These are phyloP conservation scores for Lytechinus variegatus DNA, from an alignment of 35 echinoderm and acorn worm species.

Conservation along the genomic window DNA sequence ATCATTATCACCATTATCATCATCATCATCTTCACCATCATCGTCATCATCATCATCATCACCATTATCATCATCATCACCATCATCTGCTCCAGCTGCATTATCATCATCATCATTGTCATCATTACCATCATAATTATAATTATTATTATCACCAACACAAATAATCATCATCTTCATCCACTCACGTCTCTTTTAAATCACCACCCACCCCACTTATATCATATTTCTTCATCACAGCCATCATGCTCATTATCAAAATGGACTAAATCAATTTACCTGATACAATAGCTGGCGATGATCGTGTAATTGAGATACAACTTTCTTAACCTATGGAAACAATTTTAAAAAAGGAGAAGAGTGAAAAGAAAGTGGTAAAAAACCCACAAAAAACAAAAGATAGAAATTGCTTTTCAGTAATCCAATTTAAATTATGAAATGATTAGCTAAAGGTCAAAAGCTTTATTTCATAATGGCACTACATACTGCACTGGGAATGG, in stretches of 20 bases:
- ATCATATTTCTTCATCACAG: not conserved
- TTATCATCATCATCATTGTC: not conserved
- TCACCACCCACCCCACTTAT: too few species aligned
- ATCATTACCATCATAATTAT: not conserved
- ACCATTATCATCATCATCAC: not conserved
- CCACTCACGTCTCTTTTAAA: not conserved
- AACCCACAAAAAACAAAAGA: not conserved
- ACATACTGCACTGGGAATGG: too few species aligned
- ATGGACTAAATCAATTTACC: slow-evolving; percentile 19
- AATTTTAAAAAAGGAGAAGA: not conserved
- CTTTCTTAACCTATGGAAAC: slow-evolving; percentile 68
- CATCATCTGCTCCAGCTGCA: not conserved
- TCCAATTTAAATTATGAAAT: too few species aligned
- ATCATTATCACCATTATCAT: not conserved
- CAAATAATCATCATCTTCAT: not conserved
- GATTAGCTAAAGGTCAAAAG: too few species aligned
- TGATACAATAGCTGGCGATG: slow-evolving; percentile 45
- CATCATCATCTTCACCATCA: slow-evolving; percentile 40
- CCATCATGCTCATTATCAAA: not conserved
- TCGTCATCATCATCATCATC: slow-evolving; percentile 53
- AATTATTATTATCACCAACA: not conserved
- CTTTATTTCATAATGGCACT: too few species aligned
- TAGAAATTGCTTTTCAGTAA: too few species aligned
- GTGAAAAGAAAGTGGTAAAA: not conserved
- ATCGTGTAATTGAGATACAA: slow-evolving; percentile 58